Base-by-base conservation (phyloP, 2,797 vertebrate genomes). In the Helarctos malayanus region DNA sequence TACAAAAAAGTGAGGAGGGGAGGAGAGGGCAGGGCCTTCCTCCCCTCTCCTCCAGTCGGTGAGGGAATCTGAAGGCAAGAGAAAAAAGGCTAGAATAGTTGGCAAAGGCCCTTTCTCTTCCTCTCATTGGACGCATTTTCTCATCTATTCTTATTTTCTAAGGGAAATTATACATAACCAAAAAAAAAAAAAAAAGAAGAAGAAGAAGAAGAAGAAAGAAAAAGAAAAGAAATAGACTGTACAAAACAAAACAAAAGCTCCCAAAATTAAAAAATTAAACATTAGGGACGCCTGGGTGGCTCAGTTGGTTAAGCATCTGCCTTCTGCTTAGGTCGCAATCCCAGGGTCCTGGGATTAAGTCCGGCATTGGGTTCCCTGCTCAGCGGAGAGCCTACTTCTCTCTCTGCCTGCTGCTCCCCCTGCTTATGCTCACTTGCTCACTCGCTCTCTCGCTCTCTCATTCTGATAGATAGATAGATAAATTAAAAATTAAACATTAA, bases 71-170 rank as follows among this genome's bases (percentile, higher is more conserved):
- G 76, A 73, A 63, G 25, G 41, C 57, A 19, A 59, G 54, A 94
- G 32, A 27, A 86, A 38, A 78, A 95, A 89, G 4, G 38, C 45
- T 61, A 45, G 29, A 90, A 38, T 32, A 8, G 69, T 14, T 52
- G 32, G 47, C 25, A 86, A 71, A 73, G 49, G 45, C 15, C 29
- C 15, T 1, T n/a, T 76, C 32, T 87, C 89, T 56, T 79, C 45
- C 45, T 91, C 13, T 79, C 4, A 2, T 69, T 56, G 71, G 78
- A 59, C 32, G 79, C 18, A 90, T 71, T 65, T 71, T 71, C 57
- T 84, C 47, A 23, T 59, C 45, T 1, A 2, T 65, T 73, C 78
- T 81, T 92, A 78, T 85, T 97, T 96, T 82, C 56, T 97, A 68
- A 68, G 18, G 65, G n/a, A 68, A 68, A 68, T 32, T 68, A 13